Evolutionary conservation across 2,888 invertebrate species (phyloP).

Genomic region (Aricia artaxerxes): DNA sequence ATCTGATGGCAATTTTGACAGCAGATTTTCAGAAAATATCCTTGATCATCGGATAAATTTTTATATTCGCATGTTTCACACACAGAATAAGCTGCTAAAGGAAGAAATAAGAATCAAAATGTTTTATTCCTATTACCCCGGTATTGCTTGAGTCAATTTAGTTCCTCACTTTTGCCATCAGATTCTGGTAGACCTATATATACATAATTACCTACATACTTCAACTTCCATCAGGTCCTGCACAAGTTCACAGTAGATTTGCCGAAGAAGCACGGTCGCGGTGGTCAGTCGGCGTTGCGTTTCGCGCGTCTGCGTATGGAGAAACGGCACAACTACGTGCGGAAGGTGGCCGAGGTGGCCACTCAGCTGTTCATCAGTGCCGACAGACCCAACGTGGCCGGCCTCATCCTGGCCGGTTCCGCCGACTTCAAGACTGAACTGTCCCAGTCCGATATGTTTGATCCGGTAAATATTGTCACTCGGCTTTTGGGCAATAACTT

Average conservation of each 20-base stretch:
- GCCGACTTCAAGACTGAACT: conserved; percentile 99
- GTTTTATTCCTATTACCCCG: too few relatives aligned
- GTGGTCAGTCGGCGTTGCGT: conserved; percentile 99
- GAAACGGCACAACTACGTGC: conserved; percentile 99
- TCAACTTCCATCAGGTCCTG: conserved; percentile 82
- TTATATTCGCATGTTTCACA: too few relatives aligned
- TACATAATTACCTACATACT: too few relatives aligned
- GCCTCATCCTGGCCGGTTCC: conserved; percentile 98
- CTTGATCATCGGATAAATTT: too few relatives aligned
- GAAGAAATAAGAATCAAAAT: too few relatives aligned
- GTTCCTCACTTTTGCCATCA: too few relatives aligned
- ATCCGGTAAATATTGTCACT: conserved; percentile 85
- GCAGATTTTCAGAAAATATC: too few relatives aligned
- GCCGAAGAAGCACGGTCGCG: conserved; percentile 99
- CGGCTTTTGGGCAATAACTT: too few relatives aligned
- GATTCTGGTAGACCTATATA: too few relatives aligned
- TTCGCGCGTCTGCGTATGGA: conserved; percentile 99
- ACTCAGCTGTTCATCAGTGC: conserved; percentile 98
- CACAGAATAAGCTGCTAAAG: too few relatives aligned
- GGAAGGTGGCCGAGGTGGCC: conserved; percentile 92
- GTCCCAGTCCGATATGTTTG: conserved; percentile 99
- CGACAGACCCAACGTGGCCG: conserved; percentile 98
- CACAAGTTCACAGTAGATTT: conserved; percentile 99
- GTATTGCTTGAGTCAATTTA: too few relatives aligned
- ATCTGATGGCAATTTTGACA: too few relatives aligned